Base-by-base conservation (phyloP, 1,140 invertebrate genomes). In the Whitmania pigra region DNA sequence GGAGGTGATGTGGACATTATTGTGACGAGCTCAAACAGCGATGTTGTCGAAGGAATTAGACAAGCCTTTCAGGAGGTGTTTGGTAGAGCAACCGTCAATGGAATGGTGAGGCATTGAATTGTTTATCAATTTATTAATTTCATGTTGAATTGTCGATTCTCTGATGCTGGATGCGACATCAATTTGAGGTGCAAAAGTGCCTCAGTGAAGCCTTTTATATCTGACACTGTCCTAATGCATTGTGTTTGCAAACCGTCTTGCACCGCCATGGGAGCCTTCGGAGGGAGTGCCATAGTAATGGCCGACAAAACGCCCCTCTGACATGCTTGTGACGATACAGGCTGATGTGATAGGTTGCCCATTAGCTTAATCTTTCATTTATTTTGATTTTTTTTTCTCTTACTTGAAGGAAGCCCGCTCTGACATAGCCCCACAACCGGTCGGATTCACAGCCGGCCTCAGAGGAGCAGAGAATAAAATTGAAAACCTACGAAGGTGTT, bases 61-160 rank as follows among this genome's bases (percentile, higher is more conserved):
- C 89, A 92, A 81, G 90, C 89, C 73, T 91, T 92, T 77, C 89
- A 91, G 80, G 80, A 84, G 72, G 86, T 90, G 7, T 91, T 93
- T 84, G 89, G 89, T 29, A 88, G 88, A 82, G 89, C 89, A 17
- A 90, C 88, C 76, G 87, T 91, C 29, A 83, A 73, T 54, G 80
- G 80, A 66, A 76, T 77, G 76, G 80, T 81, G 74, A 40, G 71
- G 63, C 43, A 40, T 75, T 18, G 0, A 31, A 25, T 63, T 63
- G 15, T n/a, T 63, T 22, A 13, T 63, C 72, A 17, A n/a, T 71
- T 85, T 84, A 84, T 67, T 73, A 74, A 71, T 25, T 73, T 53
- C 43, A 49, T 57, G 18, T 71, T 76, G 68, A 55, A 71, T 75
- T 73, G 53, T 75, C 40, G n/a, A 31, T 70, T 2, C 20, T 57